Conservation (phyloP, 2,888 invertebrate genomes). For the Ramazzottius varieornatus region DNA sequence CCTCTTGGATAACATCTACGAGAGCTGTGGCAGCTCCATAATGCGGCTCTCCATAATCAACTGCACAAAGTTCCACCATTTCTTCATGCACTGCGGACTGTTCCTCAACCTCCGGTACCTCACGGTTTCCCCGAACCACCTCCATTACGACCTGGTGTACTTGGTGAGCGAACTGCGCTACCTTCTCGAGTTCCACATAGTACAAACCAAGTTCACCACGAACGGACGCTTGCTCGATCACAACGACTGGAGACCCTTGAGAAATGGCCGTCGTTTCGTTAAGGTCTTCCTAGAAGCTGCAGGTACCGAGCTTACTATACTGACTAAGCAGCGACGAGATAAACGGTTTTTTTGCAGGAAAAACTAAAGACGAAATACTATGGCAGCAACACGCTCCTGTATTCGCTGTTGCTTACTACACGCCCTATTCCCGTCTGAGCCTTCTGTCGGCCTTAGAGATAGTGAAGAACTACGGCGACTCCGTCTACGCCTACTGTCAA, state of each 20-base stretch:
- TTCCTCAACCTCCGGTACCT: neutral
- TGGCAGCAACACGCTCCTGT: neutral
- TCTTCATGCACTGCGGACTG: neutral
- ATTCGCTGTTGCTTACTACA: neutral
- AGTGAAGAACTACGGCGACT: neutral
- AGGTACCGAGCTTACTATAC: no score
- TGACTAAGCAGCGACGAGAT: no score
- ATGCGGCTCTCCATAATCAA: neutral
- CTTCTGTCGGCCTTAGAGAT: neutral
- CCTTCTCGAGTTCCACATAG: neutral
- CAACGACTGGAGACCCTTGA: neutral
- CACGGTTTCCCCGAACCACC: neutral
- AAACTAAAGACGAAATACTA: neutral
- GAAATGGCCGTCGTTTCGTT: neutral
- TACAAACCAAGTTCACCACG: neutral
- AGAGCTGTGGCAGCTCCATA: neutral
- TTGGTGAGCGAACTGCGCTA: neutral
- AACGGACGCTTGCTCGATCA: neutral
- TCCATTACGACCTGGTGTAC: neutral
- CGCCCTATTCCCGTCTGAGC: neutral
- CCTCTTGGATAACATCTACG: neutral
- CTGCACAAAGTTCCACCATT: neutral
- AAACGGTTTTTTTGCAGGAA: neutral
- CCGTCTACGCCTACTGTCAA: neutral
- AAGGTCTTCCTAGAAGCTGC: neutral